A percentile compares a stretch with the other conserved stretches of the same genome.
Conservation (phyloP, 2,797 vertebrate genomes). For the Cynopterus sphinx region DNA sequence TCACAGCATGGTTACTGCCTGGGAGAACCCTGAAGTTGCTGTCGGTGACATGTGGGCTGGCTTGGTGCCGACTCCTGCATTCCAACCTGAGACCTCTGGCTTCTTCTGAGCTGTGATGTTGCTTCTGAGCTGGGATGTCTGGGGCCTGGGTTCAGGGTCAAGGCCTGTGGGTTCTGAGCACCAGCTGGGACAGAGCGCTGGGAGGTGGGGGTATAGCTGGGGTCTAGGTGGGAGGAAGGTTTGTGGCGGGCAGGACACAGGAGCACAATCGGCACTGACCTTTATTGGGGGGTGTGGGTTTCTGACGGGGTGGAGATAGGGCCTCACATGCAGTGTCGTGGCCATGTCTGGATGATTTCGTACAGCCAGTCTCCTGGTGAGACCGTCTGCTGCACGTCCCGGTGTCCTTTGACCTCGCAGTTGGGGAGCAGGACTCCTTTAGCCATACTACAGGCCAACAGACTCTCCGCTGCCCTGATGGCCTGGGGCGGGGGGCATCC, state of each 20-base stretch:
- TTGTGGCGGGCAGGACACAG: fast-evolving
- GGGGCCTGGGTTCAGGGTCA: conserved; percentile 46
- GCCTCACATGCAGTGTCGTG: conserved; percentile 1
- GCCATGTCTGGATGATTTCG: conserved; percentile 76
- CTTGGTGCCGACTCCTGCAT: conserved; percentile 37
- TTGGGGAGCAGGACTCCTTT: conserved; percentile 68
- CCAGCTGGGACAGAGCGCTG: neutral
- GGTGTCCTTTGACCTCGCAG: conserved; percentile 86
- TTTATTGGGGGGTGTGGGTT: conserved; percentile 34
- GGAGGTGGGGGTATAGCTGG: neutral
- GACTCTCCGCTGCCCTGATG: conserved; percentile 80
- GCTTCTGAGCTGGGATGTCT: conserved; percentile 22
- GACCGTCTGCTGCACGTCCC: conserved; percentile 83
- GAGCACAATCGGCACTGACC: neutral
- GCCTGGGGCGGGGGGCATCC: conserved; percentile 79
- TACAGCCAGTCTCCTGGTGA: conserved; percentile 89
- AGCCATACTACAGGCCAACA: conserved; percentile 83
- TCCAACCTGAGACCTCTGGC: conserved; percentile 50
- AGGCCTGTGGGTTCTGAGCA: conserved; percentile 48
- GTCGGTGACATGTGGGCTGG: neutral
- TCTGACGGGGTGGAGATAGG: neutral
- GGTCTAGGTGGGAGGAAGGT: neutral
- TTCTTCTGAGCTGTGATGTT: conserved; percentile 52
- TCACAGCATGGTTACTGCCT: neutral
- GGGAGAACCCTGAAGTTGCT: neutral